phyloP scores from a whole-genome alignment of 2,113 vertebrate genomes.

The Brachyistius frenatus region DNA sequence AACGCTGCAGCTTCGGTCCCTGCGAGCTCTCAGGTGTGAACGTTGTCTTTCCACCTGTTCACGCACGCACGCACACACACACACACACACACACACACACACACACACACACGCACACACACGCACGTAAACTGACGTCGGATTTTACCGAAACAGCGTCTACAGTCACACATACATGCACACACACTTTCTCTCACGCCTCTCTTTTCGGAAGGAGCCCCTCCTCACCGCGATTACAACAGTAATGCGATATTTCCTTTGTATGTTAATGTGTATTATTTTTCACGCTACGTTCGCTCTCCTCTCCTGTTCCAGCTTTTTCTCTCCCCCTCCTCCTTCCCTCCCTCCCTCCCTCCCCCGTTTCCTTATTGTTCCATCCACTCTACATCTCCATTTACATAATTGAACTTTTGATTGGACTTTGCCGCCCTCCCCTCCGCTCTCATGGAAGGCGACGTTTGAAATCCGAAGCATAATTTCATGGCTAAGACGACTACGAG shows the following conservation, averaged over 20 bases:
- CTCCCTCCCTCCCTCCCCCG: slow-evolving; percentile 1
- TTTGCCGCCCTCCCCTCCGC: slow-evolving; percentile 47
- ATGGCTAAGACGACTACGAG: slow-evolving; percentile 74
- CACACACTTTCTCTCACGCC: slow-evolving; percentile 47
- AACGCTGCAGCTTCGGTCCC: slow-evolving; percentile 1
- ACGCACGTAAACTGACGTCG: too few species aligned
- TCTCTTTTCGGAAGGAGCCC: slow-evolving; percentile 45
- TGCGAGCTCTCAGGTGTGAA: slow-evolving; percentile 17
- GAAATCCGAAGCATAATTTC: slow-evolving; percentile 79
- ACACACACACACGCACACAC: neutral
- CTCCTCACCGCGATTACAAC: slow-evolving; percentile 66
- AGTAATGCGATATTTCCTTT: slow-evolving; percentile 81
- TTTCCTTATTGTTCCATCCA: slow-evolving; percentile 78
- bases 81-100: neutral
- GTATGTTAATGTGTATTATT: slow-evolving; percentile 85
- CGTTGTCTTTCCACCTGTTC: slow-evolving; percentile 36
- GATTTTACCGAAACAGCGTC: too few species aligned
- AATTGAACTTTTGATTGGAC: slow-evolving; percentile 87
- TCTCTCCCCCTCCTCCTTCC: slow-evolving; percentile 33
- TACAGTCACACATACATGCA: slow-evolving; percentile 55
- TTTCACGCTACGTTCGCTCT: slow-evolving; percentile 78
- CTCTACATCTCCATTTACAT: slow-evolving; percentile 84
- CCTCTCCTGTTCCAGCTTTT: slow-evolving; percentile 71
- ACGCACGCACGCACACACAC: slow-evolving; percentile 37
- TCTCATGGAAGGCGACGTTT: slow-evolving; percentile 61